These are phyloP conservation scores for Gymnocheta viridis DNA, from an alignment of 2,888 invertebrate species.

Conservation along the genomic window DNA sequence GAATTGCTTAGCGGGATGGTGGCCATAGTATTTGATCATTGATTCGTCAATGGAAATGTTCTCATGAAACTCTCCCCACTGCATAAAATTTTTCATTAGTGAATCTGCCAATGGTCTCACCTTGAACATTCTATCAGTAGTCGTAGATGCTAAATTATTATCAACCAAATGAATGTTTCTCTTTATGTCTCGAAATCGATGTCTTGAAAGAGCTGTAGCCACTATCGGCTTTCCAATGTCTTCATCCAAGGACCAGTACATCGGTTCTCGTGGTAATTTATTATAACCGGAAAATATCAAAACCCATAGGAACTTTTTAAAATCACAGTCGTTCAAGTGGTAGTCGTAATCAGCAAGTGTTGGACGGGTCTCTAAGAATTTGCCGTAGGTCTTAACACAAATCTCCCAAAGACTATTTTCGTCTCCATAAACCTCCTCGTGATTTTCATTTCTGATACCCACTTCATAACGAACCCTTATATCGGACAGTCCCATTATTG, in stretches of 20 bases:
- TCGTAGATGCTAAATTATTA: background rate
- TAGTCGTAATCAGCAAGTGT: no score
- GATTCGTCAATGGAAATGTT: slow-evolving; percentile 25
- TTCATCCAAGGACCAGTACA: slow-evolving; percentile 1
- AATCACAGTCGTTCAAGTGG: background rate
- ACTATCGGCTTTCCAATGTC: background rate
- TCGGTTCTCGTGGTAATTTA: background rate
- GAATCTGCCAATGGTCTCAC: background rate
- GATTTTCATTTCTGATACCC: no score
- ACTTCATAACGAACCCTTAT: no score
- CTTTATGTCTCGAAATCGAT: slow-evolving; percentile 1
- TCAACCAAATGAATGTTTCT: background rate
- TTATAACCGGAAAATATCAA: background rate
- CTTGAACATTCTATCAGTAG: background rate
- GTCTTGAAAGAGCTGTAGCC: background rate
- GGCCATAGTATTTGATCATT: slow-evolving; percentile 16
- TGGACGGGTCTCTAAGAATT: no score
- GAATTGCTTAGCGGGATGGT: background rate
- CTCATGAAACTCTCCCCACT: slow-evolving; percentile 7
- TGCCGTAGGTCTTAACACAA: no score
- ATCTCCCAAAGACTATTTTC: no score
- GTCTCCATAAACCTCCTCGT: no score
- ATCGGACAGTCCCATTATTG: no score
- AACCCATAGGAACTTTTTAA: background rate
- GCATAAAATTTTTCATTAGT: background rate